A percentile compares a stretch with the other conserved stretches of the same genome.
These are phyloP conservation scores for Hipparchia sbordonii DNA, from an alignment of 2,888 invertebrate species.

Conservation along the genomic window DNA sequence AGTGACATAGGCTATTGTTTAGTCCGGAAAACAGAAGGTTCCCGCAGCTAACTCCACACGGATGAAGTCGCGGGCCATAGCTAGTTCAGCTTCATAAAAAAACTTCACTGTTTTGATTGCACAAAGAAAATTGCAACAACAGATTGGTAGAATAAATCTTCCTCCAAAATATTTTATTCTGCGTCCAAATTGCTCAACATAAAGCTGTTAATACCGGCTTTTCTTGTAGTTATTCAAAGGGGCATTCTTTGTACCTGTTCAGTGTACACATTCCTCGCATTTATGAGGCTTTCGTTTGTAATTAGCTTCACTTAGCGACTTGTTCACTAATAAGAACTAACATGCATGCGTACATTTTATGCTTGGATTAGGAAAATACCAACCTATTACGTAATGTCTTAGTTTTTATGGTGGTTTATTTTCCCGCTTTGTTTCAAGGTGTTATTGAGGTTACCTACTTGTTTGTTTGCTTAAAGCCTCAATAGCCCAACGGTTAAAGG, in stretches of 20 bases:
- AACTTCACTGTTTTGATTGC: no score
- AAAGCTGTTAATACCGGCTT: constrained; percentile 5
- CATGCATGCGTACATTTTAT: constrained; percentile 28
- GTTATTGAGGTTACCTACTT: no score
- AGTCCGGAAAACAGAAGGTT: no score
- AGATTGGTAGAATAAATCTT: not conserved
- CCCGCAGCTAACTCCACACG: no score
- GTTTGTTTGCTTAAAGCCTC: no score
- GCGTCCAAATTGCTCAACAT: not conserved
- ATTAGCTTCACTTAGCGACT: constrained; percentile 37
- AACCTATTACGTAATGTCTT: not conserved
- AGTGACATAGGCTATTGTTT: no score
- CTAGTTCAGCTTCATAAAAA: no score
- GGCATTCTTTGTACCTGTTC: constrained; percentile 37
- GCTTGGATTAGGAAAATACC: constrained; percentile 20
- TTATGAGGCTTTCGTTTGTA: constrained; percentile 36
- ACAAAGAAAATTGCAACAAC: not conserved
- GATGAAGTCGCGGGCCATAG: no score
- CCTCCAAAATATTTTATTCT: not conserved
- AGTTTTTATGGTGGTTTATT: no score
- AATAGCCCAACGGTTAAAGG: no score
- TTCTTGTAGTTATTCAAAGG: constrained; percentile 10
- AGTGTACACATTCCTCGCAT: constrained; percentile 32
- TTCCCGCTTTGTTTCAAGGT: no score
- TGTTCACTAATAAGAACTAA: constrained; percentile 30